Evolutionary conservation across 2,113 vertebrate genomes (phyloP), one percentile per base, ranked within the genome.

Genomic region (Lepisosteus osseus): DNA sequence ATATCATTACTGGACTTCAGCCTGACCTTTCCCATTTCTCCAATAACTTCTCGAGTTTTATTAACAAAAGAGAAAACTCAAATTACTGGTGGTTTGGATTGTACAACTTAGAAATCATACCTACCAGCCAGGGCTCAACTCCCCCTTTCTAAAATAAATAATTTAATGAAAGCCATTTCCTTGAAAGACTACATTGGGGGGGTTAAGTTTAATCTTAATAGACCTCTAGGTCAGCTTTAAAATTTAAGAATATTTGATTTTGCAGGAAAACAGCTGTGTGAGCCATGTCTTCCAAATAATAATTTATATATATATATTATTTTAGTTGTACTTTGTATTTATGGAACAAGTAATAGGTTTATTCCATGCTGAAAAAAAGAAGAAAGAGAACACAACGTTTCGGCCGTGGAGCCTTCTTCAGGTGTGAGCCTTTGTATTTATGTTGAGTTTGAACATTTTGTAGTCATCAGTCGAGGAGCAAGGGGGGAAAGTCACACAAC

Each of bases 1-100:
- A 76, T 78, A 64, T 79, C 77, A 80, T 83, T 81, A 78, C 67
- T 78, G 76, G 78, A 86, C 70, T 77, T 76, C 61, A 54, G 71
- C 67, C 76, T 72, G 72, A 63, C 17, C 67, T 77, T 54, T 74
- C 79, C 63, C 73, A 67, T 71, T 71, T 64, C 63, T 77, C 66
- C 4, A 17, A 75, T 77, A 79, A 67, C 3, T 67, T 70, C 65
- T 78, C 62, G 29, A 61, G 64, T 66, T 74, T 70, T 78, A 80
- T 70, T 69, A 73, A 73, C 40, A 63, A 17, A 45, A 8, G 3
- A 65, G 47, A 74, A 70, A 79, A 78, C 59, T 17, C 78, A 79
- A 83, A 84, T 79, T 79, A 77, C 78, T 80, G 83, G 61, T 63
- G 40, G 57, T 14, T 67, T 47, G 73, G 64, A 80, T 11, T 59